These are phyloP conservation scores for Calidris pugnax DNA, from an alignment of 2,113 vertebrate species.

Conservation along the genomic window DNA sequence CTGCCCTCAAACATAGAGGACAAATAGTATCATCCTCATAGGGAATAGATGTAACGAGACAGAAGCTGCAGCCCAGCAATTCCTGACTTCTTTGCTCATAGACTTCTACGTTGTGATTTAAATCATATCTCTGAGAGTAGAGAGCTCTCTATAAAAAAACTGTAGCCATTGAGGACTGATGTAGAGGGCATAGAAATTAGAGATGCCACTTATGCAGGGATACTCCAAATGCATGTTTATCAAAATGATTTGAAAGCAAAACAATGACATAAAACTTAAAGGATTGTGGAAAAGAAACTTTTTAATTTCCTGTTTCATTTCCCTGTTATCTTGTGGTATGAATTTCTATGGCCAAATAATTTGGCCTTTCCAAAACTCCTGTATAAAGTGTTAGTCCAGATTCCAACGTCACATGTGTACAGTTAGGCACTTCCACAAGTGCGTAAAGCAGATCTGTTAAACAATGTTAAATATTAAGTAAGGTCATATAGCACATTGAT, in stretches of 20 bases:
- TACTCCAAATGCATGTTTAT: background rate
- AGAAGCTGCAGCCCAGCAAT: background rate
- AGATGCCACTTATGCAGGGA: background rate
- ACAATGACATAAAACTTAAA: background rate
- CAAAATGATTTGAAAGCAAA: background rate
- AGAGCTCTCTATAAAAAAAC: background rate
- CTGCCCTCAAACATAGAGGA: accelerated
- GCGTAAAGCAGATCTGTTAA: background rate
- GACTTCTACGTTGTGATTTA: background rate
- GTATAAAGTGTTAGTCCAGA: background rate
- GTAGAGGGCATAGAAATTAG: background rate
- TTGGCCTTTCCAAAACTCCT: background rate
- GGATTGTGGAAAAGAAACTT: background rate
- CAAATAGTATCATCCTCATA: background rate
- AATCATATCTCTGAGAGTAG: background rate
- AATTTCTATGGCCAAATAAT: background rate
- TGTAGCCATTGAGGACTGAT: background rate
- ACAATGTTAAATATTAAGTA: background rate
- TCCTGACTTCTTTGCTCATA: background rate
- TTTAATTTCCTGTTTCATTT: background rate
- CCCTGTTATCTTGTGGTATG: background rate
- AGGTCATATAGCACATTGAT: background rate
- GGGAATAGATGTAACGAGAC: background rate
- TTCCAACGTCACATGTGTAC: background rate
- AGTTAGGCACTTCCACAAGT: background rate